Evolutionary conservation across 1,140 invertebrate species (phyloP).

Genomic region (Drosophila tsacasi): DNA sequence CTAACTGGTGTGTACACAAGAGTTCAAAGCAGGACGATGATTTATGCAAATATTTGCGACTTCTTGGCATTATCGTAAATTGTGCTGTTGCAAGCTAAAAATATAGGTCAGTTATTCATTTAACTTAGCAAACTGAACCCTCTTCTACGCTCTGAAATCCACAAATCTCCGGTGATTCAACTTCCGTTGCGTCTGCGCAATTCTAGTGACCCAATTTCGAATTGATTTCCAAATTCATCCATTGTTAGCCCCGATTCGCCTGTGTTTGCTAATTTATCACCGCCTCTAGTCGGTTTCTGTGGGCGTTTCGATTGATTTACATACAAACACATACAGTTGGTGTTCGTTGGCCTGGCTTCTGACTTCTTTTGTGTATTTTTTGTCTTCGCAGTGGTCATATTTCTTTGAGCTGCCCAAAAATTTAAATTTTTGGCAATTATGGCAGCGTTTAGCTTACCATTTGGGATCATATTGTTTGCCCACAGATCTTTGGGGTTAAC

Average conservation of each 20-base stretch:
- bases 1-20: slow-evolving; percentile 10
- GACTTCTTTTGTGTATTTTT: slow-evolving; percentile 49
- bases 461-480: slow-evolving; percentile 32
- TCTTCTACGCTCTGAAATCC: not conserved
- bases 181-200: slow-evolving; percentile 68
- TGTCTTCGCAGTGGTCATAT: not conserved
- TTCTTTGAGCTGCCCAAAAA: slow-evolving; percentile 65
- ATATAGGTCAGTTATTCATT: not conserved
- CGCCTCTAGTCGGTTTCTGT: slow-evolving; percentile 35
- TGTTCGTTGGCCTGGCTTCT: slow-evolving; percentile 56
- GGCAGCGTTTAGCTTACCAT: slow-evolving; percentile 51
- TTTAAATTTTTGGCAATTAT: slow-evolving; percentile 62
- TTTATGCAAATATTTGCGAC: not conserved
- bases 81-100: not conserved
- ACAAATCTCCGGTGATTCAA: slow-evolving; percentile 29
- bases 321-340: slow-evolving; percentile 53
- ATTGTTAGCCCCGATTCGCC: slow-evolving; percentile 38
- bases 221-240: slow-evolving; percentile 58
- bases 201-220: slow-evolving; percentile 72
- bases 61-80: not conserved
- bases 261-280: slow-evolving; percentile 58
- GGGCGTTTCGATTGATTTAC: slow-evolving; percentile 47
- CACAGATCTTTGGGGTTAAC: slow-evolving; percentile 50
- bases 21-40: slow-evolving; percentile 2
- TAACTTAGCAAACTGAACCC: not conserved